phyloP scores from a whole-genome alignment of 2,797 vertebrate genomes.

The Crax fasciolata region DNA sequence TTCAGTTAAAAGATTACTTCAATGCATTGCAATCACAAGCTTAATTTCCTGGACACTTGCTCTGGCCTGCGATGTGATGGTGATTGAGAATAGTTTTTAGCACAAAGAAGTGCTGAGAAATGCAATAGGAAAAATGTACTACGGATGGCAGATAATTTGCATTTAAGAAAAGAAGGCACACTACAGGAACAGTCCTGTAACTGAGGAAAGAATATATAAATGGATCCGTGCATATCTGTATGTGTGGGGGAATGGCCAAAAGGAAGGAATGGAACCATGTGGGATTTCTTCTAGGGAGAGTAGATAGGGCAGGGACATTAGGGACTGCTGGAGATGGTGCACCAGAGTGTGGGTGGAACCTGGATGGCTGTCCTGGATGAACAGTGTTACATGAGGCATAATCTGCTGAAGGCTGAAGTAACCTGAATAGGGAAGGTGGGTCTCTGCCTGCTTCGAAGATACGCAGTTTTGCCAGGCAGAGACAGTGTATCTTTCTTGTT shows the following conservation, averaged over 20 bases:
- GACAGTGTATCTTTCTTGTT: not conserved
- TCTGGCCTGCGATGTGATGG: not conserved
- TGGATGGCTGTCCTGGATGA: not conserved
- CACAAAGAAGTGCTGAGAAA: not conserved
- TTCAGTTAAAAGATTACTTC: constrained; percentile 8
- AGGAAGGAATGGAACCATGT: not conserved
- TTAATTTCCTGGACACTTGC: not conserved
- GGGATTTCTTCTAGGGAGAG: not conserved
- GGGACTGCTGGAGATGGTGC: not conserved
- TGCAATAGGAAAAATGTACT: not conserved
- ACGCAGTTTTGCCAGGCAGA: not conserved
- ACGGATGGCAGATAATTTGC: not conserved
- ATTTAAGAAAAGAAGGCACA: not conserved
- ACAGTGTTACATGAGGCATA: not conserved
- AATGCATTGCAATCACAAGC: constrained; percentile 17
- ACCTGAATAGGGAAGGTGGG: not conserved
- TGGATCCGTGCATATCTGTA: not conserved
- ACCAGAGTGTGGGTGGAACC: not conserved
- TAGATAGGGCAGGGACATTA: not conserved
- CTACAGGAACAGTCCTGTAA: not conserved
- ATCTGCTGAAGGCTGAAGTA: not conserved
- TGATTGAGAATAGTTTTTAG: not conserved
- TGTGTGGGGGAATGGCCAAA: rapidly evolving
- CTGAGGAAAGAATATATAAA: not conserved
- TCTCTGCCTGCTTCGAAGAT: not conserved